Conservation (phyloP, 2,113 vertebrate species). For the Alaudala cheleensis region DNA sequence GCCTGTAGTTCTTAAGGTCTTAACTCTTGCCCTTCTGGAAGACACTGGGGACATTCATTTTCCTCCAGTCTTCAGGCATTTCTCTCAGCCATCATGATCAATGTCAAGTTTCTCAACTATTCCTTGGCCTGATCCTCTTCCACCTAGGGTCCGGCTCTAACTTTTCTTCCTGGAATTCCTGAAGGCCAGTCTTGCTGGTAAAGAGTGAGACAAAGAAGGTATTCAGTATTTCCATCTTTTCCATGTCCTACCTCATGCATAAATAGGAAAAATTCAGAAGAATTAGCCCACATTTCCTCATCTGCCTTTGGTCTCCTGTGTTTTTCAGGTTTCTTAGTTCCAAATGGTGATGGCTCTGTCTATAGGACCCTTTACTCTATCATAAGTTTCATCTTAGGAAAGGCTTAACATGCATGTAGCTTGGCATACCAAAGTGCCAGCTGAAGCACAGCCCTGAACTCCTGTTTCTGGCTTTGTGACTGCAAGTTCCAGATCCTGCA, state of each 20-base stretch:
- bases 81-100: not conserved
- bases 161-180: not conserved
- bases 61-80: not conserved
- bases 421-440: not conserved
- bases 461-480: not conserved
- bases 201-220: not conserved
- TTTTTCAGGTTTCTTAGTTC: not conserved
- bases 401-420: not conserved
- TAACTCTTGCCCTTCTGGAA: not conserved
- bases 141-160: not conserved
- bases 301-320: not conserved
- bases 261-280: not conserved
- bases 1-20: not conserved
- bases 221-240: not conserved
- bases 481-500: not conserved
- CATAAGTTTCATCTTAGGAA: not conserved
- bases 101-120: not conserved
- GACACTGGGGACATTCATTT: not conserved
- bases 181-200: not conserved
- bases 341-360: not conserved
- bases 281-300: not conserved
- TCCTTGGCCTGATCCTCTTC: not conserved
- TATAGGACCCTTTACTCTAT: not conserved
- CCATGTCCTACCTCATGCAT: not conserved
- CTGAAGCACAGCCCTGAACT: not conserved